These are phyloP conservation scores for Herpetotheres cachinnans DNA, from an alignment of 2,113 vertebrate genomes.

Conservation along the genomic window DNA sequence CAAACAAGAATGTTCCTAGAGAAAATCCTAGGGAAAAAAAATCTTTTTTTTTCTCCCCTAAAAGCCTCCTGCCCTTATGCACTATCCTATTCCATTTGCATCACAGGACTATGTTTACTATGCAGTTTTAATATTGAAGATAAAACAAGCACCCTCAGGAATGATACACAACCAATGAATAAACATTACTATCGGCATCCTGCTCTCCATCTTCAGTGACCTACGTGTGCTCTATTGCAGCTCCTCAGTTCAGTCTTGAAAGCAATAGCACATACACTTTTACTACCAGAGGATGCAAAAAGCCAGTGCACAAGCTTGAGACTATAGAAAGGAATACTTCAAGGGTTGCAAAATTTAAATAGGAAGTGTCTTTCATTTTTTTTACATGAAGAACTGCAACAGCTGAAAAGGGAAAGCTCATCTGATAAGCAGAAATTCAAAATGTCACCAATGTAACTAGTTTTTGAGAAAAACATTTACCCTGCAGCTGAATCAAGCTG, in stretches of 20 bases:
- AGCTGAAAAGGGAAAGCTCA: background rate
- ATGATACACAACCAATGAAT: background rate
- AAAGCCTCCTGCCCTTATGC: background rate
- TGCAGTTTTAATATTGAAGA: background rate
- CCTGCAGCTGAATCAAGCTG: background rate
- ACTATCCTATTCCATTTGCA: background rate
- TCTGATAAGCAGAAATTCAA: background rate
- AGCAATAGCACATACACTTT: background rate
- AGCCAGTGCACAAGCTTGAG: background rate
- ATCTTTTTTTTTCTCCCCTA: background rate
- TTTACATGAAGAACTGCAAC: background rate
- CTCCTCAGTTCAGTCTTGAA: background rate
- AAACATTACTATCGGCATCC: background rate
- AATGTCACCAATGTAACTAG: background rate
- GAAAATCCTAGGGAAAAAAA: too few species aligned
- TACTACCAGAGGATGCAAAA: background rate
- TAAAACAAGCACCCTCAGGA: background rate
- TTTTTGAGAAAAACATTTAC: conserved; percentile 43
- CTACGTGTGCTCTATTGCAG: background rate
- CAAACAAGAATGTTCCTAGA: background rate
- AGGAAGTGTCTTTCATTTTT: background rate
- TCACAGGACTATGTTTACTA: background rate
- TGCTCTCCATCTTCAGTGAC: background rate
- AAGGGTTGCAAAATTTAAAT: background rate
- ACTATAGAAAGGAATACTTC: background rate